Conservation (phyloP, 2,113 vertebrate genomes). For the Gadus chalcogrammus region DNA sequence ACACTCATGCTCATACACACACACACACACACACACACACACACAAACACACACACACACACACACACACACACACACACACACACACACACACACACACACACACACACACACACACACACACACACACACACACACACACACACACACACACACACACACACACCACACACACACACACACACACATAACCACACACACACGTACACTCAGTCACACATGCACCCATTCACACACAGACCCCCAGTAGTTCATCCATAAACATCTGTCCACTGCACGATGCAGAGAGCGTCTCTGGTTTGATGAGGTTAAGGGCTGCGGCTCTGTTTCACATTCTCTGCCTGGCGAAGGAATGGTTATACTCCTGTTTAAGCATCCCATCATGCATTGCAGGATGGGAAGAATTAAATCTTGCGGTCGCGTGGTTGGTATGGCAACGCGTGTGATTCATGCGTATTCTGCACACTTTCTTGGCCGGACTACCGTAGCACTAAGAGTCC, state of each 20-base stretch:
- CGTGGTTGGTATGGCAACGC: slow-evolving; percentile 48
- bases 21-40: no score
- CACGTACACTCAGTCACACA: slow-evolving; percentile 4
- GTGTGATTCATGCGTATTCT: slow-evolving; percentile 60
- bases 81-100: no score
- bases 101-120: no score
- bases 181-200: no score
- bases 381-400: slow-evolving; percentile 56
- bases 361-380: slow-evolving; percentile 28
- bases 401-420: slow-evolving; percentile 61
- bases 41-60: no score
- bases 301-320: background rate
- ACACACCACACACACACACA: no score
- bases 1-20: no score
- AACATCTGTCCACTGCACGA: slow-evolving; percentile 51
- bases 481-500: slow-evolving; percentile 35
- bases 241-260: slow-evolving; percentile 21
- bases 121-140: no score
- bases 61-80: slow-evolving; percentile 1
- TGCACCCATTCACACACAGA: no score
- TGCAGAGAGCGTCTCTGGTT: slow-evolving; percentile 25
- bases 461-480: slow-evolving; percentile 53
- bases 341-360: slow-evolving; percentile 27
- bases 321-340: slow-evolving; percentile 32
- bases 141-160: no score